Percentiles rank a stretch among this genome's conserved stretches.
These are phyloP conservation scores for Myotis daubentonii DNA, from an alignment of 2,797 vertebrate species.

Conservation along the genomic window DNA sequence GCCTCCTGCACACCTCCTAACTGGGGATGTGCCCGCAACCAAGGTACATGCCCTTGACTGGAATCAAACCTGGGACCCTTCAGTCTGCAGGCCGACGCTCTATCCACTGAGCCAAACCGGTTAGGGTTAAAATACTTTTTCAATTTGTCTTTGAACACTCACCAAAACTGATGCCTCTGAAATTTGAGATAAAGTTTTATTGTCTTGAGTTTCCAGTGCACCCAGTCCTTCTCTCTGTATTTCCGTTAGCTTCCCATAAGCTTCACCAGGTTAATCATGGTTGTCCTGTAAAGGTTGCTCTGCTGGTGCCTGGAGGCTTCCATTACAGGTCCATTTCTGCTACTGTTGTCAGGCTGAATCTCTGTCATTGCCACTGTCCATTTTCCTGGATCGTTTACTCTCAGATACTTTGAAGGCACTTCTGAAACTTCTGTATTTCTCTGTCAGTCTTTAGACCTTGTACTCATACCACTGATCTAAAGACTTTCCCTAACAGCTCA, in stretches of 20 bases:
- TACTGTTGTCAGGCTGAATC: not conserved
- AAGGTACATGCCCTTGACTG: too few species aligned
- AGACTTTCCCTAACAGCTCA: not conserved
- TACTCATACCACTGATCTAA: not conserved
- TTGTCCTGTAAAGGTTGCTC: not conserved
- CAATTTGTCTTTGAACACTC: not conserved
- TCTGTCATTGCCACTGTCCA: not conserved
- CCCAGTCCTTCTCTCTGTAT: not conserved
- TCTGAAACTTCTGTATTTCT: not conserved
- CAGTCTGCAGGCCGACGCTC: too few species aligned
- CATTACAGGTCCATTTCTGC: not conserved
- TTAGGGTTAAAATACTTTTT: not conserved
- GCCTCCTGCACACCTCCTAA: too few species aligned
- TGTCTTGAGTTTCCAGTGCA: not conserved
- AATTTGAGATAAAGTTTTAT: not conserved
- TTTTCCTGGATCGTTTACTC: not conserved
- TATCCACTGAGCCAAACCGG: too few species aligned
- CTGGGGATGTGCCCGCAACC: too few species aligned
- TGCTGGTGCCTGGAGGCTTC: not conserved
- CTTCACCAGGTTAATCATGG: not conserved
- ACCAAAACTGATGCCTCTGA: not conserved
- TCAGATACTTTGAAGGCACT: not conserved
- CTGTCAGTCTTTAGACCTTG: not conserved
- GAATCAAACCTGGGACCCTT: too few species aligned
- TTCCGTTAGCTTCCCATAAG: not conserved